Percentiles rank a stretch among this genome's conserved stretches.
These are phyloP conservation scores for Bathynomus jamesi DNA, from an alignment of 1,140 invertebrate genomes.

Conservation along the genomic window DNA sequence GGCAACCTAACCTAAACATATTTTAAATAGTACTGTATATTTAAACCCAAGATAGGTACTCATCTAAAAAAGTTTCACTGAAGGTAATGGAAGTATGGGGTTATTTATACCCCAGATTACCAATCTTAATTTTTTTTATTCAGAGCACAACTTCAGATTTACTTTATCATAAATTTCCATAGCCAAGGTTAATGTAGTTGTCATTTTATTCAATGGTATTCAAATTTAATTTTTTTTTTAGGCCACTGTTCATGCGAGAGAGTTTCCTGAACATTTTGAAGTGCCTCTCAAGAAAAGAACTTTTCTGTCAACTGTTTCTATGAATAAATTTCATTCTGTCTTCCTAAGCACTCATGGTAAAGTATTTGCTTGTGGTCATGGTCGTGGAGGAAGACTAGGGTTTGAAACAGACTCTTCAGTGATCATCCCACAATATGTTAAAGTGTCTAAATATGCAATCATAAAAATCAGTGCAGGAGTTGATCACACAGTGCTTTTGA, in stretches of 20 bases:
- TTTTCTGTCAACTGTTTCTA: neutral
- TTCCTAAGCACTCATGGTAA: neutral
- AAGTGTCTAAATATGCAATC: neutral
- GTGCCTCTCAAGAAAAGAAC: neutral
- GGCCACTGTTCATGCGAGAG: neutral
- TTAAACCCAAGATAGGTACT: too few relatives aligned
- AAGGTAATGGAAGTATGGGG: too few relatives aligned
- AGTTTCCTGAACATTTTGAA: neutral
- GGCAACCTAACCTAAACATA: too few relatives aligned
- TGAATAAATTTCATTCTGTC: neutral
- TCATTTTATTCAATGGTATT: too few relatives aligned
- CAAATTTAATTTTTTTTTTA: neutral
- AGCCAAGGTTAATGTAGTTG: too few relatives aligned
- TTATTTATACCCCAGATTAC: neutral
- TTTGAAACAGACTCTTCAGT: neutral
- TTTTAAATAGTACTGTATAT: too few relatives aligned
- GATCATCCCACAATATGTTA: neutral
- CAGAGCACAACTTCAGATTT: too few relatives aligned
- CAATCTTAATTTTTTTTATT: too few relatives aligned
- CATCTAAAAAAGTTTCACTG: too few relatives aligned
- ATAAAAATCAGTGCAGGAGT: neutral
- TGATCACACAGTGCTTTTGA: neutral
- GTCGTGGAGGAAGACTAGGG: constrained; percentile 1
- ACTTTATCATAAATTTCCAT: too few relatives aligned
- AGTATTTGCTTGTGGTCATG: neutral